Conservation (phyloP, 2,888 invertebrate genomes). For the Dexiosoma caninum region DNA sequence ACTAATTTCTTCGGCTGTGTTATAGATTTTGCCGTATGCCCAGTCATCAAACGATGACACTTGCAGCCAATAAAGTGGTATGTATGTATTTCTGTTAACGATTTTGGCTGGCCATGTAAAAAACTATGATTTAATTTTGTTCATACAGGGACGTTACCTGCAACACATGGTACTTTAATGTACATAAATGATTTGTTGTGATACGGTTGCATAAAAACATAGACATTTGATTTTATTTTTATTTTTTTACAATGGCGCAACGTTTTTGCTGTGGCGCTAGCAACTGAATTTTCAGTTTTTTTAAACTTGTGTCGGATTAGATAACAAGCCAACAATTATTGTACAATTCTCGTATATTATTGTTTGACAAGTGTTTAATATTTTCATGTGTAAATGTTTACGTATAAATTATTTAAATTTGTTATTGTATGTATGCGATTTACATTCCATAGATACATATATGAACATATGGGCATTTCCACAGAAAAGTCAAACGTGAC, state of each 20-base stretch:
- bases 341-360: not conserved
- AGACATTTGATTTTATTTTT: constrained; percentile 12
- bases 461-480: too few species aligned
- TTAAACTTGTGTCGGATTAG: constrained; percentile 4
- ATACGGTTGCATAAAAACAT: constrained; percentile 26
- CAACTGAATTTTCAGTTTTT: not conserved
- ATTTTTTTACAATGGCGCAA: not conserved
- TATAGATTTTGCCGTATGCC: not conserved
- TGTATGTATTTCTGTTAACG: not conserved
- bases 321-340: constrained; percentile 19
- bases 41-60: constrained; percentile 42
- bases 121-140: constrained; percentile 8
- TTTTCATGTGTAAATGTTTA: constrained; percentile 13
- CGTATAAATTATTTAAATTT: not conserved
- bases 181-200: constrained; percentile 54
- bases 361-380: constrained; percentile 41
- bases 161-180: constrained; percentile 55
- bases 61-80: constrained; percentile 1
- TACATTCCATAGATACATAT: too few species aligned
- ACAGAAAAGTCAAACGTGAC: too few species aligned
- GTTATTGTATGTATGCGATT: too few species aligned
- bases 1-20: not conserved
- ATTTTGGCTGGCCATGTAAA: not conserved
- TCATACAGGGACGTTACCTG: not conserved
- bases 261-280: constrained; percentile 18